phyloP scores from a whole-genome alignment of 2,113 vertebrate species.

The Lampris megalopsis region DNA sequence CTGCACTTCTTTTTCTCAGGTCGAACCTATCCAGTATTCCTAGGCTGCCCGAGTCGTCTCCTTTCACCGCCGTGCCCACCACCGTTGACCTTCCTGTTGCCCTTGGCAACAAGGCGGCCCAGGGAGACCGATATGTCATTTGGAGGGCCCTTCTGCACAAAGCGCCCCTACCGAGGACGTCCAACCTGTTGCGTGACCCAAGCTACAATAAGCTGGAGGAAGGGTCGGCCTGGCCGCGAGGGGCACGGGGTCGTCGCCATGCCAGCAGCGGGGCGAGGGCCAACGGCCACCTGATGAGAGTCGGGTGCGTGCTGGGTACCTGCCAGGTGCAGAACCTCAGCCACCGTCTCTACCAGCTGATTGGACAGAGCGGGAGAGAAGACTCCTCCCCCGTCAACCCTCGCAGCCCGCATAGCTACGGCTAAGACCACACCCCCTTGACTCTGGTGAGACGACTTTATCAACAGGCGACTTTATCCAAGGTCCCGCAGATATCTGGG shows the following conservation, averaged over 20 bases:
- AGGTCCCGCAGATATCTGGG: not conserved
- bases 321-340: slow-evolving; percentile 94
- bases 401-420: slow-evolving; percentile 90
- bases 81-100: slow-evolving; percentile 26
- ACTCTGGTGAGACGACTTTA: not conserved
- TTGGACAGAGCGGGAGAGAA: slow-evolving; percentile 82
- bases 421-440: slow-evolving; percentile 72
- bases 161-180: slow-evolving; percentile 40
- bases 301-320: slow-evolving; percentile 89
- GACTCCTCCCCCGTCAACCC: slow-evolving; percentile 88
- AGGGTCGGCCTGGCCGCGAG: not conserved
- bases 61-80: slow-evolving; percentile 24
- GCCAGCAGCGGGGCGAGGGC: slow-evolving; percentile 31
- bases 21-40: slow-evolving; percentile 41
- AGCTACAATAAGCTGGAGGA: slow-evolving; percentile 17
- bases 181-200: slow-evolving; percentile 20
- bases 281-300: slow-evolving; percentile 82
- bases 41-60: slow-evolving; percentile 34
- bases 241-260: slow-evolving; percentile 75
- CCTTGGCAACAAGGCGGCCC: slow-evolving; percentile 36
- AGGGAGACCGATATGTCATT: slow-evolving; percentile 47
- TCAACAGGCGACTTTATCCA: not conserved
- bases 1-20: slow-evolving; percentile 33
- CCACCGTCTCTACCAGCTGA: slow-evolving; percentile 90
- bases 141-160: slow-evolving; percentile 67